A percentile compares a stretch with the other conserved stretches of the same genome.
Conservation (phyloP, 1,140 invertebrate species). For the Amyelois transitella region DNA sequence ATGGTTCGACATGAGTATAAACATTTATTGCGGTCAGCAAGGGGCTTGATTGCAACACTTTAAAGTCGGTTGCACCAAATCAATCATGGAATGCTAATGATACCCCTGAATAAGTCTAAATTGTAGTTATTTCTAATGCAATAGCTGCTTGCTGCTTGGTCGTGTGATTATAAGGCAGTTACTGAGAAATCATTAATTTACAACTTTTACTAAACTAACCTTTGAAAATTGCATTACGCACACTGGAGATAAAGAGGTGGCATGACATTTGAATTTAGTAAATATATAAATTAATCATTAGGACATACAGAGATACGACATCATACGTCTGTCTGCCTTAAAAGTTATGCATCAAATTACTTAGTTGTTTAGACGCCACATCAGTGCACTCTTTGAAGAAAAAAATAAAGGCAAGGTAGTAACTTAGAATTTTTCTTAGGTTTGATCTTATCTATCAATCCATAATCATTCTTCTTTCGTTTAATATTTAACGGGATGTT, state of each 20-base stretch:
- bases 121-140: constrained; percentile 2
- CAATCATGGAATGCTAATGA: constrained; percentile 40
- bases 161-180: not conserved
- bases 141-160: not conserved
- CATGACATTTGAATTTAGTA: too few relatives aligned
- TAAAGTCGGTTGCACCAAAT: constrained; percentile 43
- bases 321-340: too few relatives aligned
- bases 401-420: too few relatives aligned
- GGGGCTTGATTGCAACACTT: constrained; percentile 32
- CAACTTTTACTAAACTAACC: not conserved
- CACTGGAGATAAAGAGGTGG: not conserved
- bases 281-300: constrained; percentile 1
- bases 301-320: too few relatives aligned
- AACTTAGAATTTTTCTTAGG: too few relatives aligned
- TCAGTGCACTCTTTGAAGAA: too few relatives aligned
- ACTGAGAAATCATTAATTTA: not conserved
- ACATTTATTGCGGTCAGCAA: constrained; percentile 43
- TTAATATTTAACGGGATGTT: too few relatives aligned
- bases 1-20: constrained; percentile 17
- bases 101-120: constrained; percentile 20
- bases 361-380: too few relatives aligned
- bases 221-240: not conserved
- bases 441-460: too few relatives aligned
- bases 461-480: too few relatives aligned
- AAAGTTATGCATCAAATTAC: too few relatives aligned